Evolutionary conservation across 2,113 vertebrate species (phyloP), one percentile per base, ranked within the genome.

Genomic region (Pelvicachromis taeniatus): DNA sequence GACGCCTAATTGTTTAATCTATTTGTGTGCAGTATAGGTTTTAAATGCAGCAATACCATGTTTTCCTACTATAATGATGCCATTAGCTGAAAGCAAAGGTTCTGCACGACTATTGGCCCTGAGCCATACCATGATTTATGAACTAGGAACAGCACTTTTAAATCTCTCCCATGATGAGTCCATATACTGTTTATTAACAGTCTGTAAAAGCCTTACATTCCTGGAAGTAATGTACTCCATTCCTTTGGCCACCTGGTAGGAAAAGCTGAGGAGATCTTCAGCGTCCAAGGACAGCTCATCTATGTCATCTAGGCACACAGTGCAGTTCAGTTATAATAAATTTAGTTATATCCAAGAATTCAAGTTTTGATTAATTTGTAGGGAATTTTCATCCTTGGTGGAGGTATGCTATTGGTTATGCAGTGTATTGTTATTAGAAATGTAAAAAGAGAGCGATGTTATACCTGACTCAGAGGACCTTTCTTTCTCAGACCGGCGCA

Each of bases 171-270:
- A 12, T 84, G 73, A 80, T 11, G 17, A 35, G 55, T 83, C 84
- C 7, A 85, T 91, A 88, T 88, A 86, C 23, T 50, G 26, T 88
- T 75, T 75, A 56, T 77, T 48, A n/a, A 45, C 48, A 35, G 52
- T 14, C 54, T 81, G 50, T 78, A 55, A 93, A 77, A 81, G 78
- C 48, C 97, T 97, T 95, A 99, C 98, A 0, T 99, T 99, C 96
- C 99, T 99, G 6, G 98, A 98, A 4, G 98, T 98, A 33, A 99
- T 98, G 93, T 99, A 99, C 61, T 97, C 97, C 98, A 99, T 99
- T 90, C 98, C 98, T 93, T 97, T 99, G 86, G 98, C 98, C 86
- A 99, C 98, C 78, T 99, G 98, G 92, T 99, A 99, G 87, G 98
- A 99, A 93, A 99, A 99, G 93, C 98, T 99, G 87, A 99, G 95